Evolutionary conservation across 92 coral and sea anemone genomes (phyloP), one percentile per base, ranked within the genome.

Genomic region (Bergia puertoricense): DNA sequence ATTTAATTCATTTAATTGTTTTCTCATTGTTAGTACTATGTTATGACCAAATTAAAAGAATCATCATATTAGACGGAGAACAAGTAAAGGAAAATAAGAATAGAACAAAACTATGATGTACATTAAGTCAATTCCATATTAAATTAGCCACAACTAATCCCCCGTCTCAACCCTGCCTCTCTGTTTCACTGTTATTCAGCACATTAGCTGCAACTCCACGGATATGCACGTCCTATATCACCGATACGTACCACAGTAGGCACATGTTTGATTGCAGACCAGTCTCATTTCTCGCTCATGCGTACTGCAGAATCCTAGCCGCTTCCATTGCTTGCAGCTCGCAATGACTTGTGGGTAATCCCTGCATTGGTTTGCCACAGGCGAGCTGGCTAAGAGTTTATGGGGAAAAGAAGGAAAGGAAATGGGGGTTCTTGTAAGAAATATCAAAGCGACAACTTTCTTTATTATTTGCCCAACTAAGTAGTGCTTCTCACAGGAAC

Each of bases 261-360:
- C 90, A 71, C 94, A 92, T 54, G 94, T 92, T 73, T 76, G 91
- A 75, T 92, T 95, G 78, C 98, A 95, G 57, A 93, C 98, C 66
- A 88, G 87, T 85, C 92, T 94, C 98, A 95, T 95, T 85, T 95
- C 93, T 41, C 96, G 94, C 23, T 94, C 95, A 85, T 95, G 95
- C 56, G 94, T 95, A 88, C 88, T 91, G 86, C 98, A 95, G 86
- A 95, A 95, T n/a, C 96, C 98, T 75, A 95, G 75, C 23, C 93
- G 95, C 88, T 93, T 95, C 98, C 98, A 95, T 88, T 90, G 91
- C 36, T 85, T 92, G 67, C 98, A 95, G 51, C 88, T 92, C 7
- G n/a, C 85, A 57, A 65, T 73, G 68, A 93, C 98, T 4, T 86
- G 92, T 10, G 89, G 90, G 91, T 91, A 93, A 85, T 95, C 96